Evolutionary conservation across 2,113 vertebrate species (phyloP).

Genomic region (Ploceus nigricollis): DNA sequence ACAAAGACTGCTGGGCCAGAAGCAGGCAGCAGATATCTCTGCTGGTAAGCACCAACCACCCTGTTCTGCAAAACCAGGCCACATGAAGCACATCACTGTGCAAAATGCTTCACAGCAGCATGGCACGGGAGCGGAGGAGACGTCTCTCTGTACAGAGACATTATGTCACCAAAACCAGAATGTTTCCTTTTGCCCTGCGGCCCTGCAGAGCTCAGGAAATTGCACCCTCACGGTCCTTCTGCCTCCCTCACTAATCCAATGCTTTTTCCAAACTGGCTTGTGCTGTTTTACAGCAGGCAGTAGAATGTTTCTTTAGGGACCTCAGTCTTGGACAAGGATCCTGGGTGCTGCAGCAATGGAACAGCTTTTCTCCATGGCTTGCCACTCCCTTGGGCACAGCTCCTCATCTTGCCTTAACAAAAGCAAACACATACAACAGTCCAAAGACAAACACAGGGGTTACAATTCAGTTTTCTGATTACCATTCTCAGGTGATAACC

Average conservation of each 20-base stretch:
- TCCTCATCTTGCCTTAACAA: background rate
- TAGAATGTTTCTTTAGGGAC: background rate
- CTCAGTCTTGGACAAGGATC: background rate
- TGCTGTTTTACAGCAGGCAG: background rate
- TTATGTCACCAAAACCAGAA: background rate
- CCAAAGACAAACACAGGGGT: background rate
- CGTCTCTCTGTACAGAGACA: rapidly evolving
- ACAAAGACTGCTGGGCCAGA: background rate
- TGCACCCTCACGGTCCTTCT: background rate
- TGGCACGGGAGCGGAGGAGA: rapidly evolving
- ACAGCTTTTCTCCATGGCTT: background rate
- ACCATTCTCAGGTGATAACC: background rate
- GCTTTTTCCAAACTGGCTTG: background rate
- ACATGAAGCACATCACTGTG: rapidly evolving
- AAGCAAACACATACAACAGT: background rate
- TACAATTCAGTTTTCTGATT: background rate
- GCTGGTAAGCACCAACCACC: background rate
- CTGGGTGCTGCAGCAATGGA: background rate
- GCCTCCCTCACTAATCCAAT: no score
- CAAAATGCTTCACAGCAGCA: background rate
- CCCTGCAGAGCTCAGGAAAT: background rate
- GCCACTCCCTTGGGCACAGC: background rate
- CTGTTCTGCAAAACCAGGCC: background rate
- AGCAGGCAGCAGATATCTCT: background rate
- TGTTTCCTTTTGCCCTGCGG: background rate